phyloP scores from a whole-genome alignment of 2,113 vertebrate species.

The Rhadina sibilatrix region DNA sequence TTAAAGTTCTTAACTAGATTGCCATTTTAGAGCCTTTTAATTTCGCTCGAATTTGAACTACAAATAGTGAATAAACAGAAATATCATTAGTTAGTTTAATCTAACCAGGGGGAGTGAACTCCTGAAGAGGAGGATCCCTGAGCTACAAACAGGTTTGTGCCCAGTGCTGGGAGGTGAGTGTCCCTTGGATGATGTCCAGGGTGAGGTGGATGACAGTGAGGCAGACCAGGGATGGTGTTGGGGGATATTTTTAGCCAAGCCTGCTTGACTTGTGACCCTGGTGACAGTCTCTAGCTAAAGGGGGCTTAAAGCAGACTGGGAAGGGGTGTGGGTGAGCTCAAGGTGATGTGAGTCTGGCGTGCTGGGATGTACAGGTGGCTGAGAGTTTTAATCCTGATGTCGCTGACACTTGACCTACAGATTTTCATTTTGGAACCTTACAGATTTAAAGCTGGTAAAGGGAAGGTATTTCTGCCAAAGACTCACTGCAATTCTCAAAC shows the following conservation, averaged over 20 bases:
- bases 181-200: neutral
- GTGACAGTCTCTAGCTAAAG: neutral
- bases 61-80: neutral
- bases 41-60: neutral
- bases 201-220: neutral
- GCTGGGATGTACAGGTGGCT: neutral
- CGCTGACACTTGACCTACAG: neutral
- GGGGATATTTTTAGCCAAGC: neutral
- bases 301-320: neutral
- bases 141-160: neutral
- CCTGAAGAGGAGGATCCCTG: neutral
- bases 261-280: neutral
- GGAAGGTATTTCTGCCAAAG: neutral
- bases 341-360: fast-evolving
- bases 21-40: neutral
- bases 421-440: neutral
- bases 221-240: neutral
- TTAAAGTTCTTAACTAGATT: neutral
- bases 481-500: neutral
- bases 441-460: neutral
- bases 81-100: neutral
- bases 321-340: neutral
- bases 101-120: neutral
- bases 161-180: neutral
- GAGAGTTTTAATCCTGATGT: neutral